Evolutionary conservation across 2,888 invertebrate species (phyloP).

Genomic region (Dastarcus helophoroides): DNA sequence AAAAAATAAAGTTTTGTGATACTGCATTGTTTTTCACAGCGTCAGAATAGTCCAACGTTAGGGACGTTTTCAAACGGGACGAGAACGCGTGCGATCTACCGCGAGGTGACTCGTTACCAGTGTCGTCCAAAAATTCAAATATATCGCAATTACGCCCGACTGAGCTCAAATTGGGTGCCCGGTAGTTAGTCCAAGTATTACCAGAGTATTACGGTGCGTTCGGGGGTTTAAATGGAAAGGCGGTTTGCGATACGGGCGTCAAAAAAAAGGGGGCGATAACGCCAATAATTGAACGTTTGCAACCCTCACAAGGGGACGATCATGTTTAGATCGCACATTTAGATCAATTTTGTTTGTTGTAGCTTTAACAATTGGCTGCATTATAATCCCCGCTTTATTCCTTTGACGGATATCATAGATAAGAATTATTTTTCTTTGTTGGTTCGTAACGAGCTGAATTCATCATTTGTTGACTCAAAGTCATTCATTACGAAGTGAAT

Average conservation of each 20-base stretch:
- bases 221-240: conserved; percentile 29
- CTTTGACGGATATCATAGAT: conserved; percentile 30
- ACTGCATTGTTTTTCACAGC: no score
- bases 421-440: conserved; percentile 28
- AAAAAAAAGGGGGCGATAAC: conserved; percentile 31
- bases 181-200: no score
- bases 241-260: conserved; percentile 31
- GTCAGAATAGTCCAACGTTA: no score
- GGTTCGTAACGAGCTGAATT: conserved; percentile 10
- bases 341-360: conserved; percentile 39
- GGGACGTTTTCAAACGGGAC: no score
- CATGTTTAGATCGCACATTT: conserved; percentile 38
- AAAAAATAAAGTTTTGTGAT: no score
- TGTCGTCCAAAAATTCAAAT: no score
- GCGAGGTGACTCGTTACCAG: no score
- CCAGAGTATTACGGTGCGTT: no score
- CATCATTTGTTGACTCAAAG: conserved; percentile 13
- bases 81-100: no score
- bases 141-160: no score
- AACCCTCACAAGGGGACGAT: conserved; percentile 30
- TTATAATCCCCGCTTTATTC: conserved; percentile 35
- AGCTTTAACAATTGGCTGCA: conserved; percentile 36
- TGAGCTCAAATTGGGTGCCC: no score
- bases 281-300: conserved; percentile 35
- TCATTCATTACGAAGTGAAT: no score